Evolutionary conservation across 2,797 vertebrate species (phyloP), one percentile per base, ranked within the genome.

Genomic region (Liasis olivaceus): DNA sequence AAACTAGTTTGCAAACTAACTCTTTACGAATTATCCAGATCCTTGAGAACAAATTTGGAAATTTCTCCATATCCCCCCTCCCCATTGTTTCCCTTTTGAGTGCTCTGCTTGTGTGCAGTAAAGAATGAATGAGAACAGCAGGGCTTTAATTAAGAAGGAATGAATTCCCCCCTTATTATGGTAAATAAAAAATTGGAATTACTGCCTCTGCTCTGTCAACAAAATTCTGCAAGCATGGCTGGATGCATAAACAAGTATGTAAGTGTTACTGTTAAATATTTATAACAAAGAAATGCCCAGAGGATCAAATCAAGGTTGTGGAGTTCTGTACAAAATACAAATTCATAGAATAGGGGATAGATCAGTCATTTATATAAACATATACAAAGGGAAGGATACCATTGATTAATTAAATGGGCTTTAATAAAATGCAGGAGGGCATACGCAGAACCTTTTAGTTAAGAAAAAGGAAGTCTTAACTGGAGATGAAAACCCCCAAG

Each of bases 1-100:
- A 93, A 86, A 89, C 90, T 92, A 93, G 22, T 62, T 94, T 92
- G 92, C 93, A 90, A 22, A 58, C 96, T 96, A 96, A 96, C 95
- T 95, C 95, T 94, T 96, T 91, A 90, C 89, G 92, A 77, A 58
- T 51, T 8, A 93, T 3, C 62, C 88, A 60, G 20, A 56, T 92
- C 92, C 81, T 86, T 2, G 66, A 5, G 1, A 69, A 26, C 86
- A 54, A 36, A 64, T 87, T 84, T 84, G 89, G 81, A 88, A 36
- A 15, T 24, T 87, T 14, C 11, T 58, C 51, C 14, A 4, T 51
- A 36, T 36, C 36, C 42, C 2, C 66, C 7, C 31, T 7, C 22
- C 17, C 63, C 42, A 81, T 47, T 24, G 20, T 36, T 17, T 64
- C 59, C 31, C 51, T 28, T 85, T 31, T 31, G 51, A 88, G 60